Percentiles rank a stretch among this genome's conserved stretches.
These are phyloP conservation scores for Daboia siamensis DNA, from an alignment of 2,113 vertebrate genomes.

Conservation along the genomic window DNA sequence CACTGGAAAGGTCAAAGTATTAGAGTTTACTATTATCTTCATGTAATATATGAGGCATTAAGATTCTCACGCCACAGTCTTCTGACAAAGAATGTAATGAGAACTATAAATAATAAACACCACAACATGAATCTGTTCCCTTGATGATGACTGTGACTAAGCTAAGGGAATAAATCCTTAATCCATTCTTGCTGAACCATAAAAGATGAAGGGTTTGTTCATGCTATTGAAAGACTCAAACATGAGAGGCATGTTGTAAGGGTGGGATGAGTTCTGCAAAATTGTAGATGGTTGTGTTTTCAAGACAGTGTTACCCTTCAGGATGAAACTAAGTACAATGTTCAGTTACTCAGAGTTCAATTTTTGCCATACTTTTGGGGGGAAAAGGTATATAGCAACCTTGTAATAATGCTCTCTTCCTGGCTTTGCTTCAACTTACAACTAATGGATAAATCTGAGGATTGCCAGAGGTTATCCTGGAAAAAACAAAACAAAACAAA, in stretches of 20 bases:
- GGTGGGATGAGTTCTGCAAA: not conserved
- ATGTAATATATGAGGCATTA: slow-evolving; percentile 65
- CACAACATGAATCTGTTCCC: slow-evolving; percentile 60
- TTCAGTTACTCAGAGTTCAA: not conserved
- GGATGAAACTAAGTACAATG: not conserved
- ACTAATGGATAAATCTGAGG: not conserved
- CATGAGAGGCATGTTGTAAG: not conserved
- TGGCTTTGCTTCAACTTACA: not conserved
- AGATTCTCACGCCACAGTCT: slow-evolving; percentile 61
- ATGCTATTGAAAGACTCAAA: slow-evolving; percentile 2
- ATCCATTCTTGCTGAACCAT: slow-evolving; percentile 24
- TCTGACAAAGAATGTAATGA: slow-evolving; percentile 71
- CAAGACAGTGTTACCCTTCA: not conserved
- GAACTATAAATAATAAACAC: slow-evolving; percentile 70
- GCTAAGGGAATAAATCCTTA: slow-evolving; percentile 50
- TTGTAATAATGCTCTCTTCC: not conserved
- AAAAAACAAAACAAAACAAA: not conserved
- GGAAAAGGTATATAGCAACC: not conserved
- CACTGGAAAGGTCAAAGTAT: slow-evolving; percentile 65
- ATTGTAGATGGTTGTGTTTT: not conserved
- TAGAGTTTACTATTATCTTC: slow-evolving; percentile 64
- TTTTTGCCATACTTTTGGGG: not conserved
- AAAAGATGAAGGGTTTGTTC: slow-evolving; percentile 21
- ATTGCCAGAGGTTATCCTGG: not conserved
- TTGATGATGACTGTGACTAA: slow-evolving; percentile 58